phyloP scores from a whole-genome alignment of 2,888 invertebrate species.

The Rambutsinella grinnellia region DNA sequence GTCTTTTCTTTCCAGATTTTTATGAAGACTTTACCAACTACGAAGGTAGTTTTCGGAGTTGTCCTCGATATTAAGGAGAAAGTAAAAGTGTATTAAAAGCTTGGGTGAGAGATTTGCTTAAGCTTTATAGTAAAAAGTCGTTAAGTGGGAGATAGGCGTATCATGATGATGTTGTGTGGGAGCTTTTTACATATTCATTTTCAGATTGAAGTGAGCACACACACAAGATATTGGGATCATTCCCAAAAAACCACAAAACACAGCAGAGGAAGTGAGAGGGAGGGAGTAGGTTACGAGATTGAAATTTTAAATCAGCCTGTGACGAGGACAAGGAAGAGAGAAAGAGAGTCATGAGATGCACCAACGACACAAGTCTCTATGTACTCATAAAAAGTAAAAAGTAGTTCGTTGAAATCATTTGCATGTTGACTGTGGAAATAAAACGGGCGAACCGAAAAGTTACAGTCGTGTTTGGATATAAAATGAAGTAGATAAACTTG shows the following conservation, averaged over 20 bases:
- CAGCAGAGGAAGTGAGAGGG: background rate
- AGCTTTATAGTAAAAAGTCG: background rate
- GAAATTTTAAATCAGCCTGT: background rate
- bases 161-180: background rate
- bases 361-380: background rate
- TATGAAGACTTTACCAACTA: conserved; percentile 26
- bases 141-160: background rate
- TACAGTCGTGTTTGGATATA: background rate
- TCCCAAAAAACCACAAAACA: too few relatives aligned
- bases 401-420: background rate
- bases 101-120: background rate
- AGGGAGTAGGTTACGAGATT: background rate
- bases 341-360: too few relatives aligned
- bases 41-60: conserved; percentile 6
- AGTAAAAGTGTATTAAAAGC: conserved; percentile 7
- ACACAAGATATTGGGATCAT: background rate
- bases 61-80: background rate
- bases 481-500: background rate
- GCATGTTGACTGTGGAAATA: background rate
- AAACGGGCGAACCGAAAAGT: too few relatives aligned
- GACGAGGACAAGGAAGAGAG: too few relatives aligned
- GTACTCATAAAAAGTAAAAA: background rate
- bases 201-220: background rate
- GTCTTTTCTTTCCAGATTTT: conserved; percentile 9
- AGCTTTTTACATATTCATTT: background rate